Base-by-base conservation (phyloP, 2,113 vertebrate species). In the Cyphomyrus plagiostoma region DNA sequence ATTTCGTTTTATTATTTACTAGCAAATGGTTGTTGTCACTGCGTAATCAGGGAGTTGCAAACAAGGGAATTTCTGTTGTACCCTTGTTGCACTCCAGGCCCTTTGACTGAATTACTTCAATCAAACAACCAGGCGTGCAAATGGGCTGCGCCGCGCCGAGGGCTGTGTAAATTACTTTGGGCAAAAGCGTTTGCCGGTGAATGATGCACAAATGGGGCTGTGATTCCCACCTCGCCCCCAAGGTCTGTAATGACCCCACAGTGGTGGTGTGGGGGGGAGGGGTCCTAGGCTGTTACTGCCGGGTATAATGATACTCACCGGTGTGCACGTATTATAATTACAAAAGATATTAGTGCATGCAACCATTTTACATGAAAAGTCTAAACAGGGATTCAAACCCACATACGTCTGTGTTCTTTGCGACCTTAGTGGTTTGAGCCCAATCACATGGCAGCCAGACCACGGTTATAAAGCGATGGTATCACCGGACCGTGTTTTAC, bases 151-250 rank as follows among this genome's bases (percentile, higher is more conserved):
- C 49, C 0, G 50, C 50, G 23, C 23, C 17, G 50, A 17, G 50
- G n/a, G 48, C 49, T 87, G 85, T 87, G 85, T 86, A 87, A 87
- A 87, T 87, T 87, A 87, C 85, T 87, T 87, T 87, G 50, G 85
- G 48, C 50, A 21, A 87, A 53, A 9, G 85, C 49, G 50, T 87
- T 19, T 56, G 85, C 50, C 4, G 50, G 15, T 7, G 17, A 87
- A 87, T 87, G 50, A 87, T 19, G n/a, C n/a, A 17, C 50, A 56
- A 30, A 87, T 9, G 17, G 48, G 85, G 50, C 48, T 35, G 85
- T 56, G 85, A 56, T 52, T 87, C 30, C 85, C 85, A 56, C 19
- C 50, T 23, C 50, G 17, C 49, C 50, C 85, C 7, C 30, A 26
- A 87, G 85, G 50, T 87, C 50, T 87, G 30, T 87, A 87, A 87